Base-by-base conservation (phyloP, 2,113 vertebrate genomes). In the Scopus umbretta region DNA sequence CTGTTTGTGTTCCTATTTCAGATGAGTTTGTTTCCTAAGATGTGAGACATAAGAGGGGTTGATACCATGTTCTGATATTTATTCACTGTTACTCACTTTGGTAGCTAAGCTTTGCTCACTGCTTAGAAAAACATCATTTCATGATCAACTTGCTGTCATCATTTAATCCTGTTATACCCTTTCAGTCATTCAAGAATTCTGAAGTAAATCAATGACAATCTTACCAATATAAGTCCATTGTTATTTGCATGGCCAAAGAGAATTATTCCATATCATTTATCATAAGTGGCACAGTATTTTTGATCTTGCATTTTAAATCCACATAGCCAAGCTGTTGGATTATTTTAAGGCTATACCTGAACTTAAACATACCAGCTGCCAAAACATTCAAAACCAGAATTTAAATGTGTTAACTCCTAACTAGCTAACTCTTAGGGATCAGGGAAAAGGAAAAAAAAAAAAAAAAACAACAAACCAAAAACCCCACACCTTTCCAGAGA, bases 261-360 rank as follows among this genome's bases (percentile, higher is more conserved):
- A 74, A 95, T 84, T 72, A 78, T 55, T 66, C 29, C 16, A 26
- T 55, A 49, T 34, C 3, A 61, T 47, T 83, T 80, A 62, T 47
- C 20, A 8, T n/a, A 86, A 78, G 9, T 55, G 61, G 68, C 40
- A 90, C 29, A 73, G 47, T 61, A 68, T 27, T 66, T 88, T 78
- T 70, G 50, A 53, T 74, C 38, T 78, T 45, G 25, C 34, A 74
- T 45, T 76, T 92, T 59, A 93, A 92, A 79, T 68, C 45, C 49
- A 79, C 27, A 58, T 42, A 81, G 61, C 8, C 59, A 67, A 94
- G 42, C n/a, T 84, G 52, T 8, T 91, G 18, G 62, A 95, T 72
- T 96, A 95, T 93, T 94, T 96, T 85, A 89, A 87, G 86, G 50
- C 10, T 14, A 38, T 81, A 80, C 68, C 62, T 78, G 65, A 92